Evolutionary conservation across 1,140 invertebrate species (phyloP).

Genomic region (Diorhabda sublineata): DNA sequence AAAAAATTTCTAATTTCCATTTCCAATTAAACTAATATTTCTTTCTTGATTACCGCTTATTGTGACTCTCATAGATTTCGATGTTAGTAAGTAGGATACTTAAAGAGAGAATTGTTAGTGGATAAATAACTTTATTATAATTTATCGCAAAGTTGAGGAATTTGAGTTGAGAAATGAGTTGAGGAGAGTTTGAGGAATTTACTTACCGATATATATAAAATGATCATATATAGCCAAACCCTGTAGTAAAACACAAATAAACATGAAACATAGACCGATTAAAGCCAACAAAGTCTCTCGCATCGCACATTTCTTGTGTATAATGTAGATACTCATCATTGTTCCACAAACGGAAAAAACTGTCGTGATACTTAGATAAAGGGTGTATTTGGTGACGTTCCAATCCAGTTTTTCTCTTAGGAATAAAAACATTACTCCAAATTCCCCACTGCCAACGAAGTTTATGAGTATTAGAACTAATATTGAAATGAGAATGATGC

Average conservation of each 20-base stretch:
- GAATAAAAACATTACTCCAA: constrained; percentile 61
- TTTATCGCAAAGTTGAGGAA: no score
- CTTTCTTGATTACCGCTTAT: no score
- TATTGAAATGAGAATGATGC: constrained; percentile 58
- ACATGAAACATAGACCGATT: constrained; percentile 44
- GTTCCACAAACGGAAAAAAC: constrained; percentile 52
- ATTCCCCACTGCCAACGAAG: constrained; percentile 54
- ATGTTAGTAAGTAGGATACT: no score
- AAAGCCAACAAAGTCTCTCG: constrained; percentile 48
- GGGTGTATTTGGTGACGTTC: constrained; percentile 58
- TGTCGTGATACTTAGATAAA: constrained; percentile 50
- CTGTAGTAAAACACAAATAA: constrained; percentile 49
- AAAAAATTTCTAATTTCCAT: no score
- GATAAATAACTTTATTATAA: no score
- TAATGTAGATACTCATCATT: constrained; percentile 50
- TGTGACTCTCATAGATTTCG: no score
- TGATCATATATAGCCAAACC: constrained; percentile 55
- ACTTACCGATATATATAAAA: constrained; percentile 63
- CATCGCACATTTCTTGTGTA: constrained; percentile 50
- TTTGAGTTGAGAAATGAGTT: no score
- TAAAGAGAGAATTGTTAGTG: no score
- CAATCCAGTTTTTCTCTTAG: constrained; percentile 62
- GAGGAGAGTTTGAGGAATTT: not conserved
- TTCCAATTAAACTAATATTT: no score
- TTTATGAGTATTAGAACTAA: constrained; percentile 54